Base-by-base conservation (phyloP, 1,140 invertebrate species). In the Nasonia giraulti region DNA sequence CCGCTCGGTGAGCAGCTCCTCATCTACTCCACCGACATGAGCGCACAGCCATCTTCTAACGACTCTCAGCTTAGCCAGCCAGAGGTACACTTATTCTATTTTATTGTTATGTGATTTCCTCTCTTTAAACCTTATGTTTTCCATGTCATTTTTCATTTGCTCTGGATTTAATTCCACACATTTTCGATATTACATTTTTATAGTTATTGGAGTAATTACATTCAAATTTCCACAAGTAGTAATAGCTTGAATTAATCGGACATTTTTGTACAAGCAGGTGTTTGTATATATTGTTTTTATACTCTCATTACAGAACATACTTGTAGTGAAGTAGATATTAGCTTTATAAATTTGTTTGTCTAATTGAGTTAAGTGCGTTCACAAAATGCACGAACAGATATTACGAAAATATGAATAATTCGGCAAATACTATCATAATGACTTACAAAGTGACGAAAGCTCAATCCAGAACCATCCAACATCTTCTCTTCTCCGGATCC, bases 1-100 rank as follows among this genome's bases (percentile, higher is more conserved):
- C 76, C 90, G 71, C 90, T 93, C 81, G 89, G 91, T 79, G 92
- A 93, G 66, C 92, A 91, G 44, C 74, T 93, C 77, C 87, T 93
- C 79, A 86, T 92, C 76, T 93, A 91, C 47, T 69, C 91, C 3
- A 85, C 91, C n/a, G 92, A 93, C 62, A 84, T 89, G 11, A 77
- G 88, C 1, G 91, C 89, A 37, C 92, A 91, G 73, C 89, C 89
- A 80, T 86, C 89, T 17, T 84, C 87, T 37, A 89, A 87, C 17
- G 92, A 93, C 20, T 88, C 82, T 78, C 92, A 92, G 78, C 44
- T 85, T 66, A 87, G 79, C 80, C 92, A 92, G 82, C 91, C 92
- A 87, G 92, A 79, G 68, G 68, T 71, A 71, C 20, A 23, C 7
- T 3, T 11, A 17, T 73, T 12, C 33, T 33, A 27, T 10, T 33